A percentile compares a stretch with the other conserved stretches of the same genome.
phyloP scores from a whole-genome alignment of 1,140 invertebrate species.

The Ceratosolen fusciceps region DNA sequence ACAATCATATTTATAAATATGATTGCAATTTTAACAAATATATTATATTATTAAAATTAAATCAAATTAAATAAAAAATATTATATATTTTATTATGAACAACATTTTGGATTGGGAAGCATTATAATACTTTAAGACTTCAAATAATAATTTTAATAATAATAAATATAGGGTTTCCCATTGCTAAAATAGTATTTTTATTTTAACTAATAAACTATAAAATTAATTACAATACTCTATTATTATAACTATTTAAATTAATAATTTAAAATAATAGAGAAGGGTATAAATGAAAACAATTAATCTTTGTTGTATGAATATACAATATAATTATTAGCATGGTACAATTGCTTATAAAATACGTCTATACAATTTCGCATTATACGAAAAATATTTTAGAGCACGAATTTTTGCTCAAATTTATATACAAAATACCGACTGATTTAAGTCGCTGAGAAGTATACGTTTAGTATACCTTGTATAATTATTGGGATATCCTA shows the following conservation, averaged over 20 bases:
- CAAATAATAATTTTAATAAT: no score
- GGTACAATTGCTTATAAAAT: constrained; percentile 57
- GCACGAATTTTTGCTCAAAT: constrained; percentile 12
- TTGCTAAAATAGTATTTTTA: no score
- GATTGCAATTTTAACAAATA: no score
- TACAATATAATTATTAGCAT: constrained; percentile 56
- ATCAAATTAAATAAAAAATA: no score
- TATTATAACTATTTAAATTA: neutral
- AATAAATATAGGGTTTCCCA: no score
- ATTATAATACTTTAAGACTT: no score
- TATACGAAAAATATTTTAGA: constrained; percentile 46
- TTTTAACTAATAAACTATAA: no score
- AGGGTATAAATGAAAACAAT: constrained; percentile 17
- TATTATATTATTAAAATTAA: no score
- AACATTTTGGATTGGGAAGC: no score
- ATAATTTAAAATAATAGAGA: neutral
- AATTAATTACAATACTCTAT: no score
- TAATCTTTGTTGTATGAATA: constrained; percentile 40
- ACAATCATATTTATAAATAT: no score
- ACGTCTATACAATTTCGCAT: constrained; percentile 46
- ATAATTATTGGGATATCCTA: constrained; percentile 36
- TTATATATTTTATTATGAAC: no score
- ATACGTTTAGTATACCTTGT: neutral
- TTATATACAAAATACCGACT: constrained; percentile 41
- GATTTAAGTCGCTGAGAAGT: constrained; percentile 16